phyloP scores from a whole-genome alignment of 1,140 invertebrate species.

The Aphis craccivora region DNA sequence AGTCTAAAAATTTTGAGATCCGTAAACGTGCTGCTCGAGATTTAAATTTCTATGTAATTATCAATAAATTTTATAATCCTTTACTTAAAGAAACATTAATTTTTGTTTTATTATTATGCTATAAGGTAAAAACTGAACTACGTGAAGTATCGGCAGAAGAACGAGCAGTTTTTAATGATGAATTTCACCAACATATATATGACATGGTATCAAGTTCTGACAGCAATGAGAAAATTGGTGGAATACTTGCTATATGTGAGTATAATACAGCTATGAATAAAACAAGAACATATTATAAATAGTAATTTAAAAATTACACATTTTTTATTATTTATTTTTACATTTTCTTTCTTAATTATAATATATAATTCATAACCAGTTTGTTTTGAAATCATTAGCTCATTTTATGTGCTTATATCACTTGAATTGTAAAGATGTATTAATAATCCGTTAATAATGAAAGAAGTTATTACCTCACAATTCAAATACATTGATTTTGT shows the following conservation, averaged over 20 bases:
- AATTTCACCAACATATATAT: conserved; percentile 95
- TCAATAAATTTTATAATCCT: neutral
- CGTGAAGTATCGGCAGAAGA: conserved; percentile 92
- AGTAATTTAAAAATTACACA: neutral
- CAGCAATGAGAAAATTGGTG: conserved; percentile 94
- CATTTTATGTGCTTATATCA: neutral
- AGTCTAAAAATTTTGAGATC: conserved; percentile 85
- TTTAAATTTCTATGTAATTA: conserved; percentile 82
- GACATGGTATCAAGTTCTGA: conserved; percentile 94
- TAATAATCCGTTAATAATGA: neutral
- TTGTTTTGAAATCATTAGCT: neutral
- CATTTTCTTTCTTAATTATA: neutral
- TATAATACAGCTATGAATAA: conserved; percentile 52
- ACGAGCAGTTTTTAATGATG: conserved; percentile 88
- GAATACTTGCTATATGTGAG: conserved; percentile 90
- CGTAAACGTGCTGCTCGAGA: conserved; percentile 86
- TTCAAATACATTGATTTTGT: neutral
- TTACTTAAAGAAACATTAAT: neutral
- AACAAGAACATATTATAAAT: neutral
- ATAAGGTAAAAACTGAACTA: conserved; percentile 79
- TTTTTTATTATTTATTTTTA: neutral
- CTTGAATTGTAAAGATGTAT: neutral
- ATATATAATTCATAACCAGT: neutral
- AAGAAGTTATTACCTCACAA: neutral
- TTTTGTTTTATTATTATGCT: neutral